These are phyloP conservation scores for Littorina saxatilis DNA, from an alignment of 1,140 invertebrate genomes.

Conservation along the genomic window DNA sequence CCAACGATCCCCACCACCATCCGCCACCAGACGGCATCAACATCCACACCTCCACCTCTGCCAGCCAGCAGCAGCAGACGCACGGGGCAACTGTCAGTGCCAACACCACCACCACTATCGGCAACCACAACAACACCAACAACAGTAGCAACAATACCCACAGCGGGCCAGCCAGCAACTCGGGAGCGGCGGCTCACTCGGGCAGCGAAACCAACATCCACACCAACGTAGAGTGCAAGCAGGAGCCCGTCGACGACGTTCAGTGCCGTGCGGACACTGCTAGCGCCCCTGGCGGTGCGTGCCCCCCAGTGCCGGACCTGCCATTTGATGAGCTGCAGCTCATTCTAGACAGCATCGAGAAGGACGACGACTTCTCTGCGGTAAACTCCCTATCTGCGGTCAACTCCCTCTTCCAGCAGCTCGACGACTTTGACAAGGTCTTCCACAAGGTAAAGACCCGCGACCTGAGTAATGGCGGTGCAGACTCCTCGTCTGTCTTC, in stretches of 20 bases:
- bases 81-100: constrained; percentile 13
- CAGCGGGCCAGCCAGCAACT: constrained; percentile 44
- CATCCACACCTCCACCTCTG: constrained; percentile 27
- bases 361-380: constrained; percentile 87
- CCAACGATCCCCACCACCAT: constrained; percentile 20
- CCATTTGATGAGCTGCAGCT: constrained; percentile 79
- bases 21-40: background rate
- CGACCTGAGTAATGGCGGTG: constrained; percentile 57
- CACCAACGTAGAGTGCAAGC: constrained; percentile 85
- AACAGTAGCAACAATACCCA: constrained; percentile 14
- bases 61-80: background rate
- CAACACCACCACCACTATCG: constrained; percentile 2
- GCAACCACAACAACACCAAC: background rate
- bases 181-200: constrained; percentile 58
- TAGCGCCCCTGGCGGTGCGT: constrained; percentile 10
- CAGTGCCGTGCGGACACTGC: constrained; percentile 78
- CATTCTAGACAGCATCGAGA: constrained; percentile 85
- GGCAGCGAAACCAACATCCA: constrained; percentile 55
- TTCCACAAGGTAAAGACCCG: constrained; percentile 59
- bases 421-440: constrained; percentile 78
- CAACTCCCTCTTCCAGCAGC: constrained; percentile 90
- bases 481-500: constrained; percentile 56
- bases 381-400: constrained; percentile 87
- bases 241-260: constrained; percentile 83
- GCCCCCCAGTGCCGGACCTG: constrained; percentile 27